Evolutionary conservation across 2,113 vertebrate genomes (phyloP).

Genomic region (Pycnonotus jocosus): DNA sequence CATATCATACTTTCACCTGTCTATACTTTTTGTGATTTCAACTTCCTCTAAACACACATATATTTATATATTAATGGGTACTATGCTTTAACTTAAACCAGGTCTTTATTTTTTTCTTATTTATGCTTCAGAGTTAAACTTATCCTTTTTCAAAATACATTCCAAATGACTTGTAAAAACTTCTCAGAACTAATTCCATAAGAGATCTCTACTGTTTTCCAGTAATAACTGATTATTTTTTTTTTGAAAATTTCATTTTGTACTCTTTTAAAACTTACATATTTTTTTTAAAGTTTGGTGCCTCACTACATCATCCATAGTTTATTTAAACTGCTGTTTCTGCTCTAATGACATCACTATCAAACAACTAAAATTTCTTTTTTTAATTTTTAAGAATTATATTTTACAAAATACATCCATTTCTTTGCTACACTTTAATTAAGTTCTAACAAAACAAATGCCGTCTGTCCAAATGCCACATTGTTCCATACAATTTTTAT

Average conservation of each 20-base stretch:
- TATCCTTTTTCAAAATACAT: background rate
- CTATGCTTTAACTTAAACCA: background rate
- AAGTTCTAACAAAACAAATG: background rate
- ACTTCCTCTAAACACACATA: background rate
- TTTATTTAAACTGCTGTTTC: background rate
- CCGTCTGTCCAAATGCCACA: background rate
- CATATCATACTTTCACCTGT: background rate
- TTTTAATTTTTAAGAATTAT: background rate
- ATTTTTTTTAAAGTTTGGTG: background rate
- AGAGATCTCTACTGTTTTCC: background rate
- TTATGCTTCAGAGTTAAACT: background rate
- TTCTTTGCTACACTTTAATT: background rate
- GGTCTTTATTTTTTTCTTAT: background rate
- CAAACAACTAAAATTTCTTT: background rate
- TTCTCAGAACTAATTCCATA: background rate
- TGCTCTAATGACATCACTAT: background rate
- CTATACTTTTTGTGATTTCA: background rate
- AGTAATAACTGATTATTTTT: background rate
- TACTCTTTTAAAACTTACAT: background rate
- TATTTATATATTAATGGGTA: background rate
- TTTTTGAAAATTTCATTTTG: background rate
- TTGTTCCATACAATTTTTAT: background rate
- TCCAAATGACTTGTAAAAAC: background rate
- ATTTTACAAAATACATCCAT: background rate
- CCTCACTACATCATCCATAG: background rate